Evolutionary conservation across 2,888 invertebrate genomes (phyloP).

Genomic region (Pherbina coryleti): DNA sequence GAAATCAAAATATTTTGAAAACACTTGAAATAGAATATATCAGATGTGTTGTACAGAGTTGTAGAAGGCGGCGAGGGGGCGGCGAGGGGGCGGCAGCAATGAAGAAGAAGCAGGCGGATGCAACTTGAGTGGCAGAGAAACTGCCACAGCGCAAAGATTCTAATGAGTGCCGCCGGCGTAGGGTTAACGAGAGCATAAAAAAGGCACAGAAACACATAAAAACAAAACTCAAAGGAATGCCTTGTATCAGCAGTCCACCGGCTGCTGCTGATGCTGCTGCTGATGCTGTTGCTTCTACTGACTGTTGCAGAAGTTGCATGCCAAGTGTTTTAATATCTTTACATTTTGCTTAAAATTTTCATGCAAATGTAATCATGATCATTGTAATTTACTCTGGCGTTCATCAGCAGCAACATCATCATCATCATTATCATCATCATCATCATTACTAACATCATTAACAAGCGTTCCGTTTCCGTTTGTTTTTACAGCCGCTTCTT

Average conservation of each 20-base stretch:
- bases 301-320: not conserved
- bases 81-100: too few relatives aligned
- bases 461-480: slow-evolving; percentile 20
- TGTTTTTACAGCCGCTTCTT: not conserved
- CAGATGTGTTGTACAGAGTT: too few relatives aligned
- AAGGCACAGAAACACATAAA: not conserved
- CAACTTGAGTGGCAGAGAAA: slow-evolving; percentile 4
- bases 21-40: not conserved
- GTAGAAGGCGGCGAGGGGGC: too few relatives aligned
- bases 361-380: too few relatives aligned
- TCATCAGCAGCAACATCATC: too few relatives aligned
- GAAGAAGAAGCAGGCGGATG: not conserved
- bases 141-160: slow-evolving; percentile 20
- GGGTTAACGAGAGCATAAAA: slow-evolving; percentile 20
- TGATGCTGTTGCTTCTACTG: too few relatives aligned
- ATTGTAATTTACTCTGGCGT: too few relatives aligned
- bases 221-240: slow-evolving; percentile 15
- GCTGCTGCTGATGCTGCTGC: too few relatives aligned
- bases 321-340: slow-evolving; percentile 8
- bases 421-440: not conserved
- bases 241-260: not conserved
- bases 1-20: slow-evolving; percentile 25
- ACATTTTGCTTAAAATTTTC: slow-evolving; percentile 7
- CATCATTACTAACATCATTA: not conserved
- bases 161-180: slow-evolving; percentile 33